Base-by-base conservation (phyloP, 2,888 invertebrate species). In the Podabrus alpinus region DNA sequence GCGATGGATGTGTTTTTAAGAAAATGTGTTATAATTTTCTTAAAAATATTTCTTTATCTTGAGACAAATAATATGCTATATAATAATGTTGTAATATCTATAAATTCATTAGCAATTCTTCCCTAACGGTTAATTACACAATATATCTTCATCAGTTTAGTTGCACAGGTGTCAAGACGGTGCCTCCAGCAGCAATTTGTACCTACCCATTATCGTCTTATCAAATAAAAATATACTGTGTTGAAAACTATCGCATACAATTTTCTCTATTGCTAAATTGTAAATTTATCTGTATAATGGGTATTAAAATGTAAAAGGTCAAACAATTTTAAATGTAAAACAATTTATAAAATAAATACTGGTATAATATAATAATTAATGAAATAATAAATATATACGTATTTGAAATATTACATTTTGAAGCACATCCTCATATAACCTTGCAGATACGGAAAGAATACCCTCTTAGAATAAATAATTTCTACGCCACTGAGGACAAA, bases 121-220 rank as follows among this genome's bases (percentile, higher is more conserved):
- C 45, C 62, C 21, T 64, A n/a, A 64, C 21, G 21, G 62, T 64
- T 64, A 64, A 64, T 64, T 64, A 64, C 62, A 21, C 62, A 64
- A 64, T 64, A 21, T 77, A 70, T 77, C 74, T 74, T 74, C 74
- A 68, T 72, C 67, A 67, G 67, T 69, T 70, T 77, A 59, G 69
- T 76, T 69, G 72, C 64, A 72, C 73, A 77, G 78, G 72, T 74
- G 75, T 75, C 71, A 78, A 78, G 78, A 81, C 79, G 78, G 80
- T 81, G 82, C 82, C 82, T 80, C 81, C 80, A 79, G 81, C 81
- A 80, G 76, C 76, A 79, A 64, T 64, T 64, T 19, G 13, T 64
- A 64, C 62, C 62, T 19, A 64, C 62, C 17, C 62, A 64, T 64
- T 64, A 64, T 64, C 21, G 62, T 21, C 62, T 64, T 64, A 64